A percentile compares a stretch with the other conserved stretches of the same genome.
These are phyloP conservation scores for Lophura nycthemera DNA, from an alignment of 2,113 vertebrate genomes.

Conservation along the genomic window DNA sequence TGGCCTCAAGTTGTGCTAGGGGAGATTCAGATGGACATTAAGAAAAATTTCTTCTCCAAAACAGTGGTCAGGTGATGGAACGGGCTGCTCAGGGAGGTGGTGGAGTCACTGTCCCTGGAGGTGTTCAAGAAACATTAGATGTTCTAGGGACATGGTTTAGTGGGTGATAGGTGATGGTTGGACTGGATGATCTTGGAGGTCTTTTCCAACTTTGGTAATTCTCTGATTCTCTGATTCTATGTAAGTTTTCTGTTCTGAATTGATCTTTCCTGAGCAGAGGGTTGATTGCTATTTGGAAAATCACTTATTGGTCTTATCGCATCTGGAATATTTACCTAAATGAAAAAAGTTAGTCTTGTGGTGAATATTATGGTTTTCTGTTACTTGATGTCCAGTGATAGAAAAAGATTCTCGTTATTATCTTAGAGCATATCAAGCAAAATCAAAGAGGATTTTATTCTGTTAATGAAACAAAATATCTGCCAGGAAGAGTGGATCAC, in stretches of 20 bases:
- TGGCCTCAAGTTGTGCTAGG: too few species aligned
- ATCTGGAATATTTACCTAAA: neutral
- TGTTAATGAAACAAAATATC: neutral
- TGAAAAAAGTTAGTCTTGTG: neutral
- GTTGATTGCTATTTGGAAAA: neutral
- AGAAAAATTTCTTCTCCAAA: too few species aligned
- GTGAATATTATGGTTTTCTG: neutral
- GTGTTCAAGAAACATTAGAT: too few species aligned
- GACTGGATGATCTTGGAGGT: too few species aligned
- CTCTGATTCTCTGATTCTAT: neutral
- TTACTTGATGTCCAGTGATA: neutral
- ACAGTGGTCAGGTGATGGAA: too few species aligned
- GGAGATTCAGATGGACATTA: too few species aligned
- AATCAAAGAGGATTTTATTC: neutral
- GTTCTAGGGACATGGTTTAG: too few species aligned
- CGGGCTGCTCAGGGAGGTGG: too few species aligned
- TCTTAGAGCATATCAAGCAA: neutral
- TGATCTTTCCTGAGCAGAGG: neutral
- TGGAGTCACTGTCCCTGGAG: too few species aligned
- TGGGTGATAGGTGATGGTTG: too few species aligned
- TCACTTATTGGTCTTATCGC: neutral
- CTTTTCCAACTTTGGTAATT: too few species aligned
- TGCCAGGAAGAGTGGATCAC: neutral
- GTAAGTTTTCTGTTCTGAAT: neutral
- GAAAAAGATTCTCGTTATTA: neutral